Percentiles rank a stretch among this genome's conserved stretches.
Evolutionary conservation across 2,888 invertebrate genomes (phyloP).

Genomic region (Conus canariensis): DNA sequence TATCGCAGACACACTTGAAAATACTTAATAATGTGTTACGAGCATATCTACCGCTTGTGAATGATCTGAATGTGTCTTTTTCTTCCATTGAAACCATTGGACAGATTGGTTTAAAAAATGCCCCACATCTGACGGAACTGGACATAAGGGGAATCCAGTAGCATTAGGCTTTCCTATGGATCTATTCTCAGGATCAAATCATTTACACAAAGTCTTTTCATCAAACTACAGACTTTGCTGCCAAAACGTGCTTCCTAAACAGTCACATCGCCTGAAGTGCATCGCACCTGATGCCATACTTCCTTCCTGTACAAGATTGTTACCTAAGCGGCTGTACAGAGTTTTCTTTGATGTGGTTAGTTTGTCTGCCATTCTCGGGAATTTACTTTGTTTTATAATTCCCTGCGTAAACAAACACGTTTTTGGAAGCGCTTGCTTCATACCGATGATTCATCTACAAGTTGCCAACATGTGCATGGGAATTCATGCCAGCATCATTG

Average conservation of each 20-base stretch:
- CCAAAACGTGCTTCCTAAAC: neutral
- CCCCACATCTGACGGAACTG: neutral
- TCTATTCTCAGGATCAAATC: neutral
- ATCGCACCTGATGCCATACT: neutral
- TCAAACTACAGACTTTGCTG: constrained; percentile 8
- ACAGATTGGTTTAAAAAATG: neutral
- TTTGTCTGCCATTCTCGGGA: neutral
- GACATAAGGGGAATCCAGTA: neutral
- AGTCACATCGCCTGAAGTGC: neutral
- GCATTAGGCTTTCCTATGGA: neutral
- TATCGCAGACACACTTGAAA: neutral
- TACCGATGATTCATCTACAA: neutral
- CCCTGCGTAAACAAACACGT: neutral
- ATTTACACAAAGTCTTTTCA: neutral
- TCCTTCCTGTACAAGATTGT: neutral
- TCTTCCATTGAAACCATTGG: neutral
- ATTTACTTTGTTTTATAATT: neutral
- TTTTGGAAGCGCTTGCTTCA: neutral
- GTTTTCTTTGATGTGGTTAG: neutral
- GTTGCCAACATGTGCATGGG: neutral
- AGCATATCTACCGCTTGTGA: neutral
- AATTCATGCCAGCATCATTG: neutral
- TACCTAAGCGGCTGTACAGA: neutral
- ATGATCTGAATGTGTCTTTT: neutral
- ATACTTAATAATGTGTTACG: neutral